Conservation (phyloP, 2,113 vertebrate genomes). For the Pyrgilauda ruficollis region DNA sequence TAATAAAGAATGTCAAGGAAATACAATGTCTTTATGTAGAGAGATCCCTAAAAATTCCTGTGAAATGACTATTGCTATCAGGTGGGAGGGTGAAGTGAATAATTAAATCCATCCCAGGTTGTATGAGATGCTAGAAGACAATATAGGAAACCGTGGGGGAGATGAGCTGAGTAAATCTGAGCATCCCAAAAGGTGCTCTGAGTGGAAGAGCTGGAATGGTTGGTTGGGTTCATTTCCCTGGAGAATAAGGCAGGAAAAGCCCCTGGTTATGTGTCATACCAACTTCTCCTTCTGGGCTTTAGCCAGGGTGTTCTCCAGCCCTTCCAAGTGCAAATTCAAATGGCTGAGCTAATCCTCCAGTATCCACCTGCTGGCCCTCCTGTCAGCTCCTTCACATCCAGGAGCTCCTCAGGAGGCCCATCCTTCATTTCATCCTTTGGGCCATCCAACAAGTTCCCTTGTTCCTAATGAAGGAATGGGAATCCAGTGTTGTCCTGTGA, state of each 20-base stretch:
- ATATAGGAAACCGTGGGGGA: neutral
- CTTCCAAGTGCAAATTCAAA: slow-evolving; percentile 56
- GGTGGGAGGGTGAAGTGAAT: neutral
- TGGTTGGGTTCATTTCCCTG: neutral
- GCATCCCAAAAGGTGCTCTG: neutral
- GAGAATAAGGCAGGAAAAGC: neutral
- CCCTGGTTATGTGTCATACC: neutral
- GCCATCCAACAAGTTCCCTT: slow-evolving; percentile 37
- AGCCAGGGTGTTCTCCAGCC: slow-evolving; percentile 38
- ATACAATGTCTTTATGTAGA: neutral
- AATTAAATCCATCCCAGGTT: neutral
- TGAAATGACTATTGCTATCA: neutral
- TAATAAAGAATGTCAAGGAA: neutral
- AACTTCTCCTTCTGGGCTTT: slow-evolving; percentile 65
- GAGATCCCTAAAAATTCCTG: neutral
- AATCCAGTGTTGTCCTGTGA: neutral
- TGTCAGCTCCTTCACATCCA: neutral
- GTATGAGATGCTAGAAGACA: neutral
- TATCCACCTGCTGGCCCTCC: neutral
- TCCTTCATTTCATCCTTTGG: slow-evolving; percentile 46
- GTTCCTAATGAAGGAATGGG: neutral
- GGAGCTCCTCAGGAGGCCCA: slow-evolving; percentile 41
- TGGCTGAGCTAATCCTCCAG: slow-evolving; percentile 43
- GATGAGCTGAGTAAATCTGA: neutral
- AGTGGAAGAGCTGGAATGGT: neutral